These are phyloP conservation scores for Lochmaea capreae DNA, from an alignment of 2,888 invertebrate genomes.

Conservation along the genomic window DNA sequence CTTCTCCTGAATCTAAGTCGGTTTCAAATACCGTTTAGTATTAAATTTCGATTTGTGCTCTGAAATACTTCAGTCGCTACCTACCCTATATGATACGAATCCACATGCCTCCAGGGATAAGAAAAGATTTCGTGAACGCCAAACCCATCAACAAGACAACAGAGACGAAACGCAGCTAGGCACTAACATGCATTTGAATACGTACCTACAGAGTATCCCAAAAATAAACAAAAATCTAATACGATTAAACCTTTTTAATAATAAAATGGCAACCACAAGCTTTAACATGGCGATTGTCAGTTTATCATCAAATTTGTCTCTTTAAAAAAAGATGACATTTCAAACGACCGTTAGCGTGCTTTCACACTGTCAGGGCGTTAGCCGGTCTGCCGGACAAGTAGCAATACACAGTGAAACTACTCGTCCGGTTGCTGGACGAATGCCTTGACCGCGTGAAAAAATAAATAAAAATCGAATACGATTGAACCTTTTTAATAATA, in stretches of 20 bases:
- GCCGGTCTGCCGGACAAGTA: no score
- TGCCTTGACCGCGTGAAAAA: no score
- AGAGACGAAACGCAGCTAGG: conserved; percentile 3
- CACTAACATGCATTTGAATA: conserved; percentile 12
- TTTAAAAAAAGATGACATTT: no score
- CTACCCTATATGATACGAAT: conserved; percentile 8
- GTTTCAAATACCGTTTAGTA: conserved; percentile 3
- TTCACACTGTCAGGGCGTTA: no score
- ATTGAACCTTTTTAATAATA: no score
- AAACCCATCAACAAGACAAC: conserved; percentile 19
- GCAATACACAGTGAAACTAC: no score
- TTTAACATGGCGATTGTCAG: not conserved
- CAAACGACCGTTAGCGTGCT: no score
- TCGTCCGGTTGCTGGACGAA: no score
- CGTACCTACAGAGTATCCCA: conserved; percentile 1
- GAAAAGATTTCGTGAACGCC: conserved; percentile 12
- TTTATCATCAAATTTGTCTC: no score
- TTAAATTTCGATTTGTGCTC: conserved; percentile 4
- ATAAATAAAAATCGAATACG: no score
- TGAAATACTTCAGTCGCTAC: not conserved
- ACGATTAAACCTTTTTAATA: no score
- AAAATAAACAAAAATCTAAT: not conserved
- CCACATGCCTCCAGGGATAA: conserved; percentile 20
- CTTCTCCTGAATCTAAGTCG: not conserved
- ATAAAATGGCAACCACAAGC: no score